phyloP scores from a whole-genome alignment of 2,113 vertebrate genomes.

The Phainopepla nitens region DNA sequence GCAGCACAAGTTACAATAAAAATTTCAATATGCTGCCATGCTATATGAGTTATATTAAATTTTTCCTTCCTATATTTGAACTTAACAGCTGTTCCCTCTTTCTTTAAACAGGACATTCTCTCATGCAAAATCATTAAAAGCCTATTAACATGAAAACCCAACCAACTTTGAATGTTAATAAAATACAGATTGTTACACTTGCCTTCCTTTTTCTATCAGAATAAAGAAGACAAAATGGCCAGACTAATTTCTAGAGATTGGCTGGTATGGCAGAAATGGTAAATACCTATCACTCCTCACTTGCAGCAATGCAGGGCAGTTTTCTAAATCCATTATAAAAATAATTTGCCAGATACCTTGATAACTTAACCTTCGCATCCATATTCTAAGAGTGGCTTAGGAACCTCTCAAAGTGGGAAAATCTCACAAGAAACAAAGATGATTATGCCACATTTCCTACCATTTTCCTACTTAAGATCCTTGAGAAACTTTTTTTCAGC shows the following conservation, averaged over 20 bases:
- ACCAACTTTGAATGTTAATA: background rate
- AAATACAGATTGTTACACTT: background rate
- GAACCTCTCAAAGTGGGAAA: background rate
- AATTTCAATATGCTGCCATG: background rate
- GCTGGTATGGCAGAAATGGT: background rate
- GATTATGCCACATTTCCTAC: background rate
- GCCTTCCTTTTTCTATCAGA: background rate
- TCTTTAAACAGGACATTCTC: background rate
- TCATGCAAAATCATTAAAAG: background rate
- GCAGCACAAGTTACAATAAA: background rate
- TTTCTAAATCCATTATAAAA: background rate
- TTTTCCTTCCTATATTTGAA: background rate
- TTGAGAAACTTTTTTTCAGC: background rate
- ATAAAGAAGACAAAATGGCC: background rate
- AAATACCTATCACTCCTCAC: background rate
- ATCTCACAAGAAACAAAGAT: background rate
- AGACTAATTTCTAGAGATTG: background rate
- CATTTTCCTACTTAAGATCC: background rate
- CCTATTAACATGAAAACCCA: background rate
- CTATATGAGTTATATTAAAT: background rate
- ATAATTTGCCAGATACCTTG: background rate
- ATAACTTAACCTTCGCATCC: background rate
- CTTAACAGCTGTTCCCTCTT: background rate
- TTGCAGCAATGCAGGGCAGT: background rate
- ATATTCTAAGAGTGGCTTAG: background rate